phyloP scores from a whole-genome alignment of 2,888 invertebrate genomes.

The Oscheius sp. region DNA sequence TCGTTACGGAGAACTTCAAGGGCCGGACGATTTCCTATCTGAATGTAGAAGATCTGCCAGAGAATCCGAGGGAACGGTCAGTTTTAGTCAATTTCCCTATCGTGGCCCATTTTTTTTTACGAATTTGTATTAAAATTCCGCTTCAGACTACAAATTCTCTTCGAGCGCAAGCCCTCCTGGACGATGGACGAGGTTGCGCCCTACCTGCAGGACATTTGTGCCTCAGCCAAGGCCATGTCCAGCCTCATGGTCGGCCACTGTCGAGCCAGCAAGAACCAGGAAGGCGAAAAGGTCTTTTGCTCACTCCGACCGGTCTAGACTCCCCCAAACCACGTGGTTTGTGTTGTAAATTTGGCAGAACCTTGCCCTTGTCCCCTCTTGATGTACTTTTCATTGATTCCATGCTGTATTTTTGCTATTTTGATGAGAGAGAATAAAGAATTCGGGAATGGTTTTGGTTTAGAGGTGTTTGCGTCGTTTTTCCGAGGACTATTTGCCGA shows the following conservation, averaged over 20 bases:
- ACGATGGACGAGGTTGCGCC: slow-evolving; percentile 37
- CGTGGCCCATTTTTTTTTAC: neutral
- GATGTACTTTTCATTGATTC: too few species aligned
- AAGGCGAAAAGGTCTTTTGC: slow-evolving; percentile 39
- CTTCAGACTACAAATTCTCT: slow-evolving; percentile 34
- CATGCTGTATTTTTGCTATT: too few species aligned
- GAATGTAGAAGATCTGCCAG: slow-evolving; percentile 43
- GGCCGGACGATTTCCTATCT: slow-evolving; percentile 42
- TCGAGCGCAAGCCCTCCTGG: slow-evolving; percentile 36
- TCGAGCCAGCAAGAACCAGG: slow-evolving; percentile 15
- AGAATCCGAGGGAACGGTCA: slow-evolving; percentile 43
- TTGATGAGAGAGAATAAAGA: too few species aligned
- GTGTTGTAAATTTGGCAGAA: too few species aligned
- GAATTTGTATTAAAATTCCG: neutral
- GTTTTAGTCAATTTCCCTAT: too few species aligned
- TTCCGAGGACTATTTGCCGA: too few species aligned
- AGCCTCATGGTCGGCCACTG: slow-evolving; percentile 36
- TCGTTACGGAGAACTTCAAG: slow-evolving; percentile 15
- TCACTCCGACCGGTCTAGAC: slow-evolving; percentile 32
- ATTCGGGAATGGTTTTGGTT: too few species aligned
- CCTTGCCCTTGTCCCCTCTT: too few species aligned
- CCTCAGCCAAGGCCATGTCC: slow-evolving; percentile 33
- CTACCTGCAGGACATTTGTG: slow-evolving; percentile 39
- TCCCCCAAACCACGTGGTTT: neutral
- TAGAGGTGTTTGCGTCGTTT: too few species aligned